Conservation (phyloP, 2,797 vertebrate species). For the Gambelia wislizenii region DNA sequence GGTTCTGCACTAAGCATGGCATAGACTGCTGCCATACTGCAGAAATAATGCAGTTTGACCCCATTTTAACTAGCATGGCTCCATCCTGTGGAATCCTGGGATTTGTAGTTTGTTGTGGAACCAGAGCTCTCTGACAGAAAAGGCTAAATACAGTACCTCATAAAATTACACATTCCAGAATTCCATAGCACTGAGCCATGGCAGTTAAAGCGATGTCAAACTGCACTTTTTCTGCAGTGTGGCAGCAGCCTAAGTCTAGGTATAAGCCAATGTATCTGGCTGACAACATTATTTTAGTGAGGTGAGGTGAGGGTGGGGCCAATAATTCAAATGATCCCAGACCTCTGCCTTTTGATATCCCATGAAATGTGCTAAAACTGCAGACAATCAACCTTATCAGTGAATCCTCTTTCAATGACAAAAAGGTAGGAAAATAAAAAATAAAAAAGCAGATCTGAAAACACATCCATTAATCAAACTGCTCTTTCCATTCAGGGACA, state of each 20-base stretch:
- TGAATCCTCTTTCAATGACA: constrained; percentile 51
- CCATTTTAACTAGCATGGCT: no score
- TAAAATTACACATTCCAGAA: no score
- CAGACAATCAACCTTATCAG: constrained; percentile 46
- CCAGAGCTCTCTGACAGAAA: no score
- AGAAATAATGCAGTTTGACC: no score
- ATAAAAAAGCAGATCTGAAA: constrained; percentile 52
- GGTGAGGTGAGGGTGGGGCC: neutral
- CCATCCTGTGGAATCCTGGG: no score
- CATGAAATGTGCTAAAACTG: constrained; percentile 44
- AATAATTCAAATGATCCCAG: neutral
- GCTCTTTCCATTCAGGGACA: constrained; percentile 35
- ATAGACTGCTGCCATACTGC: no score
- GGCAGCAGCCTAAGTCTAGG: neutral
- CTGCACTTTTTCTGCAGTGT: no score
- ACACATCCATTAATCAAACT: constrained; percentile 53
- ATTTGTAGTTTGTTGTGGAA: no score
- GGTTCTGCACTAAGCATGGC: neutral
- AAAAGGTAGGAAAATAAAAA: neutral
- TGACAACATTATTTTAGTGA: neutral
- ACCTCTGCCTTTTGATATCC: constrained; percentile 42
- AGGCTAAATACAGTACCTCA: no score
- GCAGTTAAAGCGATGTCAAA: no score
- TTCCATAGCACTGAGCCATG: no score
- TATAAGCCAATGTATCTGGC: neutral